Evolutionary conservation across 2,797 vertebrate genomes (phyloP), one percentile per base, ranked within the genome.

Genomic region (Pogonophryne albipinna): DNA sequence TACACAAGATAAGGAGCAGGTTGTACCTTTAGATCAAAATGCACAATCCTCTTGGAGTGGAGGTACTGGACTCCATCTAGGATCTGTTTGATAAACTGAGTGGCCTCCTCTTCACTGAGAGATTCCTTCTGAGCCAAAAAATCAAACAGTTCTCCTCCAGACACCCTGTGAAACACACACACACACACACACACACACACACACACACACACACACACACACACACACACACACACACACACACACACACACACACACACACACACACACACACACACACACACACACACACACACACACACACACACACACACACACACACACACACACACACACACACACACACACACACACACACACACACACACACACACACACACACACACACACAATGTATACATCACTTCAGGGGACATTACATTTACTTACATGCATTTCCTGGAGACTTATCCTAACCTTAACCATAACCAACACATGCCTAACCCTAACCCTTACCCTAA

Each of bases 61-160:
- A 99, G 96, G 82, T 98, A 97, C 86, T 96, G 95, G 79, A 99
- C 98, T 46, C 98, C 98, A 1, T 97, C 95, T 53, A 99, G 95
- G 89, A 99, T 98, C 94, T 99, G 97, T 85, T 97, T 99, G 86
- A 99, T 97, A 89, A 99, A 99, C 89, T 96, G 96, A 23, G 98
- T 98, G 86, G 98, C 98, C 80, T 99, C 98, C 79, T 99, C 98
- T 83, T 99, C 98, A 85, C 97, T 97, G 83, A 99, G 91, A 17
- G 97, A 97, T 87, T 99, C 98, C 79, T 99, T 99, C 89, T 97
- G 97, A 61, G 97, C 96, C 91, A 98, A 81, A 82, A 98, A 98
- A 80, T 98, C 97, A 87, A 98, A 98, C 41, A 98, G 95, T 85
- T 98, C 97, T 72, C 97, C 97, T 74, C 97, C 97, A 66, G 96